phyloP scores from a whole-genome alignment of 2,797 vertebrate species.

The Lates japonicus region DNA sequence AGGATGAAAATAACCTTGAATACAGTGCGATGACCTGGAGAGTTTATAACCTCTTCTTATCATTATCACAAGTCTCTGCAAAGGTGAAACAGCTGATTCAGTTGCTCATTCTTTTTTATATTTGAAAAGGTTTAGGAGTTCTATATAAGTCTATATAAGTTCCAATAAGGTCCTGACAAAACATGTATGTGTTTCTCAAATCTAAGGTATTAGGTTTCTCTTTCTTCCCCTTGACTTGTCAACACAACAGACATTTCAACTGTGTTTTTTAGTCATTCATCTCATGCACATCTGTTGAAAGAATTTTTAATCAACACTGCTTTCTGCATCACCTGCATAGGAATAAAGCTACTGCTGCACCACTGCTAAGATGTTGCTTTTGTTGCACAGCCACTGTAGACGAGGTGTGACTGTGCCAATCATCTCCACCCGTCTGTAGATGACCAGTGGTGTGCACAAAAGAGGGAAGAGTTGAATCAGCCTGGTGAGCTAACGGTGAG shows the following conservation, averaged over 20 bases:
- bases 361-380: background rate
- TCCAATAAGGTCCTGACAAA: background rate
- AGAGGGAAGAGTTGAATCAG: background rate
- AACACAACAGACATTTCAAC: background rate
- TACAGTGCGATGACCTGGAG: slow-evolving; percentile 5
- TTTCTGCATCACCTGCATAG: background rate
- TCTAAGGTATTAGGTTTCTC: background rate
- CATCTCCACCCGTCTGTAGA: background rate
- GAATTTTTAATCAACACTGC: background rate
- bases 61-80: background rate
- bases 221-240: too few relatives aligned
- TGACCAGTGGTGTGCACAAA: background rate
- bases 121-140: background rate
- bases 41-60: background rate
- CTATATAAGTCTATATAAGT: too few relatives aligned
- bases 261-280: background rate
- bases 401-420: background rate
- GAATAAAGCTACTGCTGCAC: background rate
- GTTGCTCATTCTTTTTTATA: background rate
- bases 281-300: background rate
- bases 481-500: background rate
- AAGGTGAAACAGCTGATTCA: background rate
- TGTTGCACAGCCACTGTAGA: background rate
- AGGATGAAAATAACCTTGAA: slow-evolving; percentile 36
- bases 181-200: background rate